Evolutionary conservation across 2,113 vertebrate species (phyloP).

Genomic region (Montifringilla adamsi): DNA sequence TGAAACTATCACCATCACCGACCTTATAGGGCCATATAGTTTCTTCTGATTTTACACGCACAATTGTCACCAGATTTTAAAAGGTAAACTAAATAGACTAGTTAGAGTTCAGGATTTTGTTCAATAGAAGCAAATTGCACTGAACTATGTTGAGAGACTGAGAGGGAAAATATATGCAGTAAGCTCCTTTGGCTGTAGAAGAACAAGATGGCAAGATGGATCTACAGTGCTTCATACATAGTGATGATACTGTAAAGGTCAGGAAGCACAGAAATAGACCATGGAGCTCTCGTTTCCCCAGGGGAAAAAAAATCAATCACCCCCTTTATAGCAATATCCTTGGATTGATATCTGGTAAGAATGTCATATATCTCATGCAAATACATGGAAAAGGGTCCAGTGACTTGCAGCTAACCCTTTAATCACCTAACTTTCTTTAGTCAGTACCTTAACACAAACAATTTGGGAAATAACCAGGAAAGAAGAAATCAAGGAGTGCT

Average conservation of each 20-base stretch:
- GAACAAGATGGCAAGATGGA: not conserved
- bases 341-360: not conserved
- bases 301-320: not conserved
- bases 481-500: not conserved
- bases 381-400: not conserved
- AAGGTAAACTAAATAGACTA: not conserved
- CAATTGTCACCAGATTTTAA: not conserved
- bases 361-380: not conserved
- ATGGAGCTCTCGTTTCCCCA: not conserved
- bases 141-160: not conserved
- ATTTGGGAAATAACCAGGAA: not conserved
- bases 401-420: not conserved
- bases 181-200: not conserved
- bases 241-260: slow-evolving; percentile 3
- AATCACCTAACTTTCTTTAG: not conserved
- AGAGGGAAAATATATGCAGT: not conserved
- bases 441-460: not conserved
- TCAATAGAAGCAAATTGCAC: not conserved
- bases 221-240: not conserved
- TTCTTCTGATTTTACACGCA: not conserved
- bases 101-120: not conserved
- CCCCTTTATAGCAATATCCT: not conserved
- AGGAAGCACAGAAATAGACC: not conserved
- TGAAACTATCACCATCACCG: not conserved
- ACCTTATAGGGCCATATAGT: rapidly evolving